Evolutionary conservation across 2,797 vertebrate species (phyloP), one percentile per base, ranked within the genome.

Genomic region (Danio choprae): DNA sequence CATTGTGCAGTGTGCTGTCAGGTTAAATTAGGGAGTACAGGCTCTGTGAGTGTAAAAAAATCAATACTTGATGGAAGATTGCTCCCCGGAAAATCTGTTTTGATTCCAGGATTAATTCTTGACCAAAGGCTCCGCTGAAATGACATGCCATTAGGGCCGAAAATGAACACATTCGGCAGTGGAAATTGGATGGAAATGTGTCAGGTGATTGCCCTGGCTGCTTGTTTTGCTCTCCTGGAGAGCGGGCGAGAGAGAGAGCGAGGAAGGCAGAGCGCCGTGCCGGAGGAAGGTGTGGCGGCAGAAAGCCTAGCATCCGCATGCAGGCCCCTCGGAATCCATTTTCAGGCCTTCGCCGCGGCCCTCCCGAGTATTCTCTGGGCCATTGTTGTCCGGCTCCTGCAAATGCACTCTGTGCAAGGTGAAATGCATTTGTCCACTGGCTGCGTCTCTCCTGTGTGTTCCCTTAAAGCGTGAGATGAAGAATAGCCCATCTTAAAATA

Each of bases 61-160:
- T 99, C 98, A 98, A 99, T 99, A 98, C 96, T 96, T 98, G 97
- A 99, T 98, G 97, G 97, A 97, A 98, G 97, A 98, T 98, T 99
- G 97, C 96, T 98, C 97, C 95, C 96, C 87, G 92, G 96, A 99
- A 99, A 99, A 99, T 98, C 96, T 98, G 97, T 99, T 99, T 98
- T 99, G 97, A 99, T 99, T 99, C 95, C 94, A 98, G 96, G 96
- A 98, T 99, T 99, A 98, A 99, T 98, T 99, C 93, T 90, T 91
- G 89, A 98, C 96, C 97, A 98, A 98, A 97, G 95, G 95, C 96
- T 97, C 95, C 94, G 93, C 94, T 93, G 95, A 97, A 98, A 99
- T 98, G 97, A 98, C 97, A 98, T 97, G 96, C 96, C 97, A 99
- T 98, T 99, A 98, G 96, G 94, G 94, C 95, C 92, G 93, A 98